Evolutionary conservation across 1,140 invertebrate genomes (phyloP).

Genomic region (Argopecten irradians): DNA sequence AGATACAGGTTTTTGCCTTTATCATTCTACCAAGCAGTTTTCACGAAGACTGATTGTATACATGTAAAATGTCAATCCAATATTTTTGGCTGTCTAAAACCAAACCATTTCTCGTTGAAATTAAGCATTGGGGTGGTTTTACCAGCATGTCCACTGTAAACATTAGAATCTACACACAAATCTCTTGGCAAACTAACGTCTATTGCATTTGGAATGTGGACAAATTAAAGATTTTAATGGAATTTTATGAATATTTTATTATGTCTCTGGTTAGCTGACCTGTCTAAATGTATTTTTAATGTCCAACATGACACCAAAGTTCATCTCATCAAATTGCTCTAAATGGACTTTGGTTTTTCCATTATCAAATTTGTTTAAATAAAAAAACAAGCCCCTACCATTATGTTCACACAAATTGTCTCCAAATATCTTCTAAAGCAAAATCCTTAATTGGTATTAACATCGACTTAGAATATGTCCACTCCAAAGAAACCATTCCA

Average conservation of each 20-base stretch:
- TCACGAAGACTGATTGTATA: background rate
- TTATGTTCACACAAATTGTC: background rate
- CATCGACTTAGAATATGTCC: background rate
- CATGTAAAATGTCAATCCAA: background rate
- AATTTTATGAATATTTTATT: conserved; percentile 6
- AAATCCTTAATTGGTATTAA: background rate
- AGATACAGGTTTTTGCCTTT: no score
- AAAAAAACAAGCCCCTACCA: background rate
- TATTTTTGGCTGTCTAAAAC: background rate
- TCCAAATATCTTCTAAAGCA: background rate
- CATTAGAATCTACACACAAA: background rate
- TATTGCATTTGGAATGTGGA: background rate
- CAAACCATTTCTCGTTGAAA: background rate
- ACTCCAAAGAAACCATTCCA: background rate
- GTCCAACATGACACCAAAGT: background rate
- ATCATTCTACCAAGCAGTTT: no score
- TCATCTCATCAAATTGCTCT: background rate
- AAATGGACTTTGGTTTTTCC: background rate
- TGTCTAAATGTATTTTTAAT: conserved; percentile 5
- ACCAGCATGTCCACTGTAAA: background rate
- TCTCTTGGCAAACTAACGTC: background rate
- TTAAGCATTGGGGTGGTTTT: background rate
- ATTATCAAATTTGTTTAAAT: conserved; percentile 6
- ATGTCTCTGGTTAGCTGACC: background rate
- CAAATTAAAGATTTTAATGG: conserved; percentile 11